phyloP scores from a whole-genome alignment of 2,797 vertebrate species.

The Anas georgica region DNA sequence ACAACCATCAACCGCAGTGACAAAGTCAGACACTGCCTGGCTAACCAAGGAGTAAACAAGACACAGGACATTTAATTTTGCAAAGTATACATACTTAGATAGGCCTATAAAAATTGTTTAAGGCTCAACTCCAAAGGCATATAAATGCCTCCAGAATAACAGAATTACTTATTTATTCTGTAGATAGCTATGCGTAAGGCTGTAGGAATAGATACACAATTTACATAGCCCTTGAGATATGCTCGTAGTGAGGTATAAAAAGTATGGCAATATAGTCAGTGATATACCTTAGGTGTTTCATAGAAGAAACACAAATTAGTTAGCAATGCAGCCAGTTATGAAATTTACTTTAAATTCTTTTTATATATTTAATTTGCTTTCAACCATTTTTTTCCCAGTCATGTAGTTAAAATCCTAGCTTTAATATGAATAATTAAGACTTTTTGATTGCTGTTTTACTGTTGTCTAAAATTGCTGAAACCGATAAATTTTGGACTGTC shows the following conservation, averaged over 20 bases:
- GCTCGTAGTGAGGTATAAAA: neutral
- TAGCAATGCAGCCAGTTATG: neutral
- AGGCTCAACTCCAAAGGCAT: neutral
- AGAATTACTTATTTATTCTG: neutral
- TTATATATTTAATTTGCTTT: neutral
- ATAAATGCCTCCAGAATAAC: neutral
- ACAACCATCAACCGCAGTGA: neutral
- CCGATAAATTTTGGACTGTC: neutral
- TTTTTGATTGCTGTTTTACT: neutral
- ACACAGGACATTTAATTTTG: neutral
- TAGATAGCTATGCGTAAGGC: neutral
- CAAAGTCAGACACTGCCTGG: neutral
- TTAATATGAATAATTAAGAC: neutral
- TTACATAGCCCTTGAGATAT: neutral
- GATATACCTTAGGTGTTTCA: neutral
- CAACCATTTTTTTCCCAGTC: neutral
- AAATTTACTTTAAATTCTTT: neutral
- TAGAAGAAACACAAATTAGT: neutral
- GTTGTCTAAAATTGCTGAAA: neutral
- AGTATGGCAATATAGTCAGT: neutral
- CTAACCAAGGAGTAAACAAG: neutral
- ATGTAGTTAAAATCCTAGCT: neutral
- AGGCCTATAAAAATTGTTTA: neutral
- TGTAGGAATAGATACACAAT: neutral
- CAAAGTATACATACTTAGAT: neutral